These are phyloP conservation scores for Aurelia sp. DNA, from an alignment of 30 jellyfish, hydroid and myxozoan species.

Conservation along the genomic window DNA sequence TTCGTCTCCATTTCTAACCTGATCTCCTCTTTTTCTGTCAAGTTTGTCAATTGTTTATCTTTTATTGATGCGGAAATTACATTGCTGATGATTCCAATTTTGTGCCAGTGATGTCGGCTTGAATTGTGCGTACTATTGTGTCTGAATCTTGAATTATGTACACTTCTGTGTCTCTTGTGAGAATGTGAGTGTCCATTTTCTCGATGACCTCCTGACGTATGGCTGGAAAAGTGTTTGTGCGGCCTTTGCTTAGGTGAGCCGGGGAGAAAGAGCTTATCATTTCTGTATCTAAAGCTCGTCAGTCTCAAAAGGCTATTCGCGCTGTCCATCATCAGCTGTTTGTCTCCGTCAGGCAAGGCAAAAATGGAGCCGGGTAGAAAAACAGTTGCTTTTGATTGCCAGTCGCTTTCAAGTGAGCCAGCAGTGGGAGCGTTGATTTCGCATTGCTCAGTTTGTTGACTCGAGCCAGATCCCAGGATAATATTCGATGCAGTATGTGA, in stretches of 20 bases:
- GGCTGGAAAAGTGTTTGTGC: background rate
- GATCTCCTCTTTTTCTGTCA: conserved; percentile 3
- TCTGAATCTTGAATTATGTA: too few relatives aligned
- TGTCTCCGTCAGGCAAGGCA: background rate
- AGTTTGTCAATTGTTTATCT: background rate
- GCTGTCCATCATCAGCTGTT: background rate
- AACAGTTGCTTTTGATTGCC: background rate
- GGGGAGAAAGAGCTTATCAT: conserved; percentile 1
- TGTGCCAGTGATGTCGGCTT: too few relatives aligned
- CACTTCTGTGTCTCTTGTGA: too few relatives aligned
- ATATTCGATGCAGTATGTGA: too few relatives aligned
- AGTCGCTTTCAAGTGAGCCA: too few relatives aligned
- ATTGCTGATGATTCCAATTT: conserved; percentile 1
- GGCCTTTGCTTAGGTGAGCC: background rate
- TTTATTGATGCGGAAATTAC: conserved; percentile 20
- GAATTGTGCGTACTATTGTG: too few relatives aligned
- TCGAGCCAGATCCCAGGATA: too few relatives aligned
- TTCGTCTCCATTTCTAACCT: background rate
- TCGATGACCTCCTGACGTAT: too few relatives aligned
- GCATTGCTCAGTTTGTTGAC: too few relatives aligned
- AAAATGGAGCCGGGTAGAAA: conserved; percentile 1
- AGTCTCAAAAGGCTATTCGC: background rate
- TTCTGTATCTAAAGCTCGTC: conserved; percentile 12
- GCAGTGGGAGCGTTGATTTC: too few relatives aligned
- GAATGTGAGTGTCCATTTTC: too few relatives aligned